These are phyloP conservation scores for Luehdorfia chinensis DNA, from an alignment of 1,140 invertebrate species.

Conservation along the genomic window DNA sequence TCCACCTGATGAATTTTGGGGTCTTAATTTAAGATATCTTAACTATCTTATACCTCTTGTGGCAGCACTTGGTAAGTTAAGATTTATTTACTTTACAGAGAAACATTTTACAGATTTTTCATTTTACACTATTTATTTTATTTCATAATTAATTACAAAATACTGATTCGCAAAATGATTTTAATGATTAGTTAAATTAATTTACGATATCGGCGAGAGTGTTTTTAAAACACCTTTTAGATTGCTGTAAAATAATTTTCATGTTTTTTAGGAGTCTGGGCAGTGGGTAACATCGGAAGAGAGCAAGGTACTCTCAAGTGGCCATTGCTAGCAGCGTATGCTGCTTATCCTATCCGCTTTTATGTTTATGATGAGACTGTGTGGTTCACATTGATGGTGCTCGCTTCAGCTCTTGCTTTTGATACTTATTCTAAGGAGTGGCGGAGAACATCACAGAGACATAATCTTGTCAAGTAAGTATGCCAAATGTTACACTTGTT, in stretches of 20 bases:
- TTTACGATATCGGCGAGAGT: too few species aligned
- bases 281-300: constrained; percentile 92
- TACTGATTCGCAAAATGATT: too few species aligned
- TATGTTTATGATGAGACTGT: constrained; percentile 82
- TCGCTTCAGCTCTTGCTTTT: constrained; percentile 81
- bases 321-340: constrained; percentile 83
- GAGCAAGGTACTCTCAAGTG: constrained; percentile 84
- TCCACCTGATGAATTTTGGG: constrained; percentile 84
- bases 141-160: too few species aligned
- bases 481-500: too few species aligned
- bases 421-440: constrained; percentile 87
- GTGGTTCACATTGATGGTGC: constrained; percentile 82
- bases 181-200: too few species aligned
- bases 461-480: constrained; percentile 55
- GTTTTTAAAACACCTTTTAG: too few species aligned
- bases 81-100: too few species aligned
- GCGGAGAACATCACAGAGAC: constrained; percentile 80
- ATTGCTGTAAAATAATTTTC: too few species aligned
- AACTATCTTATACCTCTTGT: constrained; percentile 85
- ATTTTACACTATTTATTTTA: too few species aligned
- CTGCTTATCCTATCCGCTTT: constrained; percentile 81
- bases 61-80: constrained; percentile 83
- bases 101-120: too few species aligned
- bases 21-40: constrained; percentile 83
- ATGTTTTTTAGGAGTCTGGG: constrained; percentile 88